Base-by-base conservation (phyloP, 2,113 vertebrate species). In the Notarius quadriscutis region DNA sequence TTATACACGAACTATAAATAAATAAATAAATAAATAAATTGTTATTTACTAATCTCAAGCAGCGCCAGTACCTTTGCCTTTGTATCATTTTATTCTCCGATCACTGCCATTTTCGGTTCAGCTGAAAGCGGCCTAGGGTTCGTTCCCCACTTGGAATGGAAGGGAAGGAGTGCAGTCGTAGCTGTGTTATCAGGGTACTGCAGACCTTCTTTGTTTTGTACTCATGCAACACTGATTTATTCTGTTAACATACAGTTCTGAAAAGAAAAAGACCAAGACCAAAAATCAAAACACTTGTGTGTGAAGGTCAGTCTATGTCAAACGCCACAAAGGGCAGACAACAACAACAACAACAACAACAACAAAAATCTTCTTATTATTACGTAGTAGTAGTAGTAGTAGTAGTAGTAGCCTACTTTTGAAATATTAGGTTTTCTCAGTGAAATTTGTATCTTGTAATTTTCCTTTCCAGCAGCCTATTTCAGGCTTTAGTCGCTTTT, bases 131-230 rank as follows among this genome's bases (percentile, higher is more conserved):
- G 89, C 83, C 86, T 90, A 91, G 86, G 86, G 60, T 86, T 86
- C 82, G 90, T 62, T 74, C 60, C 60, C 83, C 79, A 8, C 75
- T 55, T 81, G 90, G 83, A 91, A 90, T 77, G 90, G 91, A 91
- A 93, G 88, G 93, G 79, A 89, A 91, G 92, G 93, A 88, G 94
- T 62, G 93, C 94, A 95, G 94, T 92, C 91, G 89, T 88, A 81
- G 88, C 18, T 50, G 89, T 91, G 92, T 95, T 96, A 95, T 95
- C 95, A 93, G 91, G 87, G 53, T 83, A 88, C 86, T 89, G 91
- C 95, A 96, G 94, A 92, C 94, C 92, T 93, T 72, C 89, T 92
- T 86, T 93, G 92, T 93, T 93, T 90, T 82, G 85, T 55, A 90
- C 88, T 90, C 71, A 51, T 71, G 83, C 87, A 92, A 88, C 92